phyloP scores from a whole-genome alignment of 2,113 vertebrate species.

The Noturus placidus region DNA sequence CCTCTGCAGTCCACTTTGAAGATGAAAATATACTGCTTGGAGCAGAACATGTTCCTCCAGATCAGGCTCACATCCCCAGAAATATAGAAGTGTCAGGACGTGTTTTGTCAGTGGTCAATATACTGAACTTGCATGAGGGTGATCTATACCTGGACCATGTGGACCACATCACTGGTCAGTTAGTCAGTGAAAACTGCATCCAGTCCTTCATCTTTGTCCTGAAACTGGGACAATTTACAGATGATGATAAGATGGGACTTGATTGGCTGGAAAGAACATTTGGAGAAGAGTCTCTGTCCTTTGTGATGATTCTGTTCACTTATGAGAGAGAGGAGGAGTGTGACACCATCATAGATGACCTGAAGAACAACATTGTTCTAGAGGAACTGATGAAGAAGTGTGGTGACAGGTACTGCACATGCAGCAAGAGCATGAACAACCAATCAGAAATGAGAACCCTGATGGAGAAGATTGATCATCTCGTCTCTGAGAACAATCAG shows the following conservation, averaged over 20 bases:
- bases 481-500: slow-evolving; percentile 19
- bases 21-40: slow-evolving; percentile 28
- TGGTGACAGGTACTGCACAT: slow-evolving; percentile 29
- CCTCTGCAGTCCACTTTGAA: slow-evolving; percentile 28
- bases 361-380: slow-evolving; percentile 25
- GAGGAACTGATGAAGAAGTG: slow-evolving; percentile 17
- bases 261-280: slow-evolving; percentile 39
- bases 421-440: slow-evolving; percentile 39
- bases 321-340: slow-evolving; percentile 18
- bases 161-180: background rate
- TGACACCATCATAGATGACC: background rate
- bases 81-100: background rate
- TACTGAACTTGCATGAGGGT: slow-evolving; percentile 25
- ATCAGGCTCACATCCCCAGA: too few species aligned
- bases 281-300: slow-evolving; percentile 18
- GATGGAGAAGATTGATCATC: slow-evolving; percentile 7
- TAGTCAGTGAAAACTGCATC: slow-evolving; percentile 28
- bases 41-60: background rate
- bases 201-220: slow-evolving; percentile 37
- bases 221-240: slow-evolving; percentile 31
- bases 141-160: background rate
- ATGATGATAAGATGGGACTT: slow-evolving; percentile 32
- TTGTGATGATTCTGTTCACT: slow-evolving; percentile 47
- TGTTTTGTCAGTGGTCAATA: slow-evolving; percentile 5
- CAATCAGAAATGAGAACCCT: background rate